phyloP scores from a whole-genome alignment of 1,140 invertebrate species.

The Scaptomyza montana region DNA sequence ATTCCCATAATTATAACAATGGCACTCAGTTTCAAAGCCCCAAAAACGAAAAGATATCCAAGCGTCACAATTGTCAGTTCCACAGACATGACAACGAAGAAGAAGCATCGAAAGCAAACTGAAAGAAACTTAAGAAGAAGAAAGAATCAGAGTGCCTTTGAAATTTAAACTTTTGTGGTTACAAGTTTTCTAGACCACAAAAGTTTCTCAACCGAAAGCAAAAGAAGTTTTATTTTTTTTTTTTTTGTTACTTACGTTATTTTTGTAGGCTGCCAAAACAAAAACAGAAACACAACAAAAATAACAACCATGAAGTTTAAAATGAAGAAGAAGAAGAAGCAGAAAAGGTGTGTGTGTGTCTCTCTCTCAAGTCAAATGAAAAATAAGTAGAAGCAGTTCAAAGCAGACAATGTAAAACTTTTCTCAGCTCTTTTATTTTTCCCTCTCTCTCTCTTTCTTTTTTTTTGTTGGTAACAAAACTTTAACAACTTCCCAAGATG shows the following conservation, averaged over 20 bases:
- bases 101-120: conserved; percentile 4
- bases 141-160: conserved; percentile 61
- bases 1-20: conserved; percentile 82
- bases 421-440: conserved; percentile 59
- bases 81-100: conserved; percentile 30
- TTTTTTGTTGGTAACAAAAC: conserved; percentile 47
- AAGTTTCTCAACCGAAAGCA: conserved; percentile 51
- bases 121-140: conserved; percentile 37
- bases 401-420: conserved; percentile 61
- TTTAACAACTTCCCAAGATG: conserved; percentile 74
- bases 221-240: conserved; percentile 45
- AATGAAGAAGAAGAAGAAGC: conserved; percentile 31
- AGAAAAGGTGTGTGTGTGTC: conserved; percentile 58
- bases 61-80: conserved; percentile 50
- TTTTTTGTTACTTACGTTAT: too few relatives aligned
- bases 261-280: conserved; percentile 52
- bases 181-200: conserved; percentile 78
- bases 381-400: conserved; percentile 66
- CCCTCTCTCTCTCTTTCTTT: conserved; percentile 19
- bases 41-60: conserved; percentile 70
- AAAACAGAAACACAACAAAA: conserved; percentile 40
- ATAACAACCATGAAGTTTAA: conserved; percentile 8
- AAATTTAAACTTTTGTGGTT: conserved; percentile 80
- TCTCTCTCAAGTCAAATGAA: conserved; percentile 61
- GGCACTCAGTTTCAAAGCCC: conserved; percentile 51